Base-by-base conservation (phyloP, 2,113 vertebrate species). In the Cebidichthys violaceus region DNA sequence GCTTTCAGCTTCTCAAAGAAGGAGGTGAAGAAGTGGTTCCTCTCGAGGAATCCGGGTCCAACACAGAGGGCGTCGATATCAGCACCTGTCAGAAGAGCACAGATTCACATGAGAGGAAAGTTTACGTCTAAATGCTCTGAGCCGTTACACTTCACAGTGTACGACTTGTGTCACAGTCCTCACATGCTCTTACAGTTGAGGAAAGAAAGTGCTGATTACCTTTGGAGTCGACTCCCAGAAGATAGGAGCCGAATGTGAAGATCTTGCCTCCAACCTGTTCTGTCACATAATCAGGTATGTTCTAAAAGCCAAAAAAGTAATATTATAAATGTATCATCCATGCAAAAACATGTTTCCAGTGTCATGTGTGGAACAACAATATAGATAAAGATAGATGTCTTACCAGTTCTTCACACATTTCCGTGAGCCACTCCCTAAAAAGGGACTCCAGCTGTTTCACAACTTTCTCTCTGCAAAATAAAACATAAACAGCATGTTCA, bases 21-120 rank as follows among this genome's bases (percentile, higher is more conserved):
- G 0, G 97, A 98, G 45, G 96, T 95, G 94, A 97, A 98, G 94
- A 98, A 99, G 90, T 97, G 96, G 66, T 95, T 94, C 85, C 97
- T 95, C 79, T 97, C 95, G 76, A 98, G 94, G 79, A 97, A 97
- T 75, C 96, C 95, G 55, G 97, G 97, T 71, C 96, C 96, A 60
- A 98, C 96, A 90, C 97, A 99, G 27, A 98, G 94, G 2, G 96
- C 97, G 87, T 98, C 97, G 71, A 98, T 97, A 94, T 98, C 97
- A 87, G 97, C 96, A 93, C 96, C 97, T 98, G 88, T 78, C 94
- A 95, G 80, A 77, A 93, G 86, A 54, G 55, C n/a, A 41, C 9
- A 74, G 8, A 41, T 20, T 52, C 33, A 65, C 6, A 37, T 43
- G 3, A 65, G 9, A 27, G 29, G 0, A 59, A 65, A 43, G 7